These are phyloP conservation scores for Pseudorhiza aurosa DNA, from an alignment of 30 jellyfish, hydroid and myxozoan genomes.

Conservation along the genomic window DNA sequence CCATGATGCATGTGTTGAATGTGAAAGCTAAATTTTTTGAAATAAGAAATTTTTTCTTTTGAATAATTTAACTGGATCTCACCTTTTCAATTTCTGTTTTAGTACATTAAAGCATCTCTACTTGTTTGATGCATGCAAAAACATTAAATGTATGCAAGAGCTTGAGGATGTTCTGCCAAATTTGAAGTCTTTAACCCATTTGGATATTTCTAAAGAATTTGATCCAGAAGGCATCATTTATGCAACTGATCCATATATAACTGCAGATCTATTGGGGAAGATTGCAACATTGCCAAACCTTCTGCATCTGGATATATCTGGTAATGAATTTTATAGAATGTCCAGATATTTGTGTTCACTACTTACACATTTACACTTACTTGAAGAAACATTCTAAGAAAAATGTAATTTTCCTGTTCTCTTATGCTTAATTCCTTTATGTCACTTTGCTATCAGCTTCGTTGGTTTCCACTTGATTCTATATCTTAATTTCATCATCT, in stretches of 20 bases:
- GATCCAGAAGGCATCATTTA: background rate
- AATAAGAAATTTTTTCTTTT: too few relatives aligned
- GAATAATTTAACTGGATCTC: background rate
- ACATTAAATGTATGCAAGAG: background rate
- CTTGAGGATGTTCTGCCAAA: constrained; percentile 5
- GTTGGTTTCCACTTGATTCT: too few relatives aligned
- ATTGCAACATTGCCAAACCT: constrained; percentile 55
- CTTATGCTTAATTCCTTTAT: too few relatives aligned
- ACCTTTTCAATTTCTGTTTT: background rate
- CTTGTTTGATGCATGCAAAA: constrained; percentile 25
- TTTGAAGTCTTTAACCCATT: constrained; percentile 52
- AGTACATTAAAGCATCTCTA: constrained; percentile 67
- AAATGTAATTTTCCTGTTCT: too few relatives aligned
- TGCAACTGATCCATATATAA: constrained; percentile 7
- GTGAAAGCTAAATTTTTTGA: too few relatives aligned
- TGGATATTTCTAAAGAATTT: constrained; percentile 70
- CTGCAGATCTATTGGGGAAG: constrained; percentile 5
- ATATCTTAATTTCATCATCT: too few relatives aligned
- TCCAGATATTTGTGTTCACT: too few relatives aligned
- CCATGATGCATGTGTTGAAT: too few relatives aligned
- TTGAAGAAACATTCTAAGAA: too few relatives aligned
- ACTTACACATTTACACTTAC: too few relatives aligned
- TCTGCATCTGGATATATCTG: constrained; percentile 80
- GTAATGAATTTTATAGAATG: too few relatives aligned
- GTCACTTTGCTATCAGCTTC: background rate